Evolutionary conservation across 2,797 vertebrate genomes (phyloP), one percentile per base, ranked within the genome.

Genomic region (Rhynchotus rufescens): DNA sequence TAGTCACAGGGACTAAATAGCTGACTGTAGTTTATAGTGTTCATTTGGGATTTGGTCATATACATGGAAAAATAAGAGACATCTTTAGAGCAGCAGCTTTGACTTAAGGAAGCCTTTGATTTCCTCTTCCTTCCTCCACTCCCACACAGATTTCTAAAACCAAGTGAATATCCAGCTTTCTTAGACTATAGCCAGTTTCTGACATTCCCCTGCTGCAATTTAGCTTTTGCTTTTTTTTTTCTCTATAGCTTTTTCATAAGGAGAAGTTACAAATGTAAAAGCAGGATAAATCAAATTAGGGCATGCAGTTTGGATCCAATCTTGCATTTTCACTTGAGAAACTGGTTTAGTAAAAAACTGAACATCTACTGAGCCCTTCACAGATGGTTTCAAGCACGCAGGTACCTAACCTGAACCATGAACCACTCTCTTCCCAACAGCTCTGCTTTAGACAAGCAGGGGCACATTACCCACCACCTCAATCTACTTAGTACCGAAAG

Each of bases 131-230:
- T 96, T 94, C 90, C 95, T 94, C 64, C 57, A 92, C 91, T 84
- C 94, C 93, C 82, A 94, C 90, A 0, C 93, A 92, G 66, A 20
- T 17, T 44, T 81, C 90, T 83, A 80, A 92, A 92, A 88, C 38
- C 93, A 95, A 96, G 86, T 56, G 93, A 96, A 95, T 94, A 95
- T 81, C 90, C 93, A 96, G 94, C 88, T 89, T 62, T 78, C 60
- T 71, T 57, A 89, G 56, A 76, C 67, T 77, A 80, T 59, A 88
- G 80, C 44, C 82, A 67, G 74, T 47, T 85, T 89, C 84, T 87
- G 57, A 36, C n/a, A 34, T 76, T 90, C 74, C 90, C 75, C 90
- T 81, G 77, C 57, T 84, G 57, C 69, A 93, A 49, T 84, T 94
- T n/a, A 87, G 64, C 71, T 87, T 89, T 93, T 93, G 76, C 90